Evolutionary conservation across 2,888 invertebrate species (phyloP), one percentile per base, ranked within the genome.

Genomic region (Ctena decussata): DNA sequence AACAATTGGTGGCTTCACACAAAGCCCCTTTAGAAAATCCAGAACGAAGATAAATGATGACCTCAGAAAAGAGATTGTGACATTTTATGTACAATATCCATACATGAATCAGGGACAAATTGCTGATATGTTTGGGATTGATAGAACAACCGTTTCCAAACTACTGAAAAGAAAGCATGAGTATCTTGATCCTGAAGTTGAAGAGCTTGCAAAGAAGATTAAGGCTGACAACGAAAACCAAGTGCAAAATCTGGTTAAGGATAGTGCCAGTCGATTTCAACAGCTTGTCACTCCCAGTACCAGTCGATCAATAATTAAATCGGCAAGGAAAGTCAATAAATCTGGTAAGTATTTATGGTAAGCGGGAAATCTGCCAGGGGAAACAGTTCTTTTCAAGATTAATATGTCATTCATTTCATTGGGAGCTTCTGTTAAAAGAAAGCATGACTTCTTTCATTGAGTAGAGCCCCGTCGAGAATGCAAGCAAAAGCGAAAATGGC

Each of bases 81-180:
- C 86, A 41, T 75, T 90, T 65, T 82, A 80, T 18, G 74, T 82
- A 49, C 84, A 87, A 49, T 86, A 87, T 70, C 78, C 83, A 12
- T 57, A 84, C 60, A 81, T 90, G n/a, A 89, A 85, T 71, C 90
- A 90, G 60, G 90, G 90, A 3, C 89, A 90, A 46, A 85, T 90
- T 46, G 90, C 90, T 0, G 87, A 90, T 49, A 89, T 90, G 77
- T 90, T 89, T 86, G 89, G 89, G 3, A 86, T 90, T n/a, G 90
- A 90, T 46, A 79, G 90, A 75, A 90, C 90, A 15, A 90, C 90
- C 30, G 90, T 90, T 1, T 87, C 89, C 12, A 90, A 90, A 70
- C 82, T 90, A 39, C 57, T 90, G 57, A 90, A 90, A 71, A 49
- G 85, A 53, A 71, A 78, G 30, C 76, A 84, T 57, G 77, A 87